Conservation (phyloP, 2,888 invertebrate species). For the Reticulitermes lucifugus region DNA sequence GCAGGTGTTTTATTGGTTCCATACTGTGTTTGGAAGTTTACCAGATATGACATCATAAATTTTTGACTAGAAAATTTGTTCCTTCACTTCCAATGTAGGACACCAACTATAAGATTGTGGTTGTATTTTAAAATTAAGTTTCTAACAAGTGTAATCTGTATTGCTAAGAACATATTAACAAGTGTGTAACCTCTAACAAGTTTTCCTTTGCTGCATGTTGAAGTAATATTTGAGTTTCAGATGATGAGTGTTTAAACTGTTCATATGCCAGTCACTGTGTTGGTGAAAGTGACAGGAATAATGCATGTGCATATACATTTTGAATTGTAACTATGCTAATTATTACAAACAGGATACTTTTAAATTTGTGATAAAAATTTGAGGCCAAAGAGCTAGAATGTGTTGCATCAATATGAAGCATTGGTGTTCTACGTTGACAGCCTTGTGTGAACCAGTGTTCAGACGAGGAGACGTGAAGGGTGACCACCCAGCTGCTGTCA, state of each 20-base stretch:
- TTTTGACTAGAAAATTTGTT: too few relatives aligned
- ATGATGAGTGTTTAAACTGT: neutral
- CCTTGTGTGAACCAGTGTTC: slow-evolving; percentile 38
- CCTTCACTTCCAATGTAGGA: too few relatives aligned
- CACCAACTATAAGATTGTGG: too few relatives aligned
- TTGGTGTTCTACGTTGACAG: slow-evolving; percentile 44
- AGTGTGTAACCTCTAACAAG: too few relatives aligned
- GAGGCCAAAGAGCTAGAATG: neutral
- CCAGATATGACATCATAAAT: neutral
- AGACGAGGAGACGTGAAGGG: slow-evolving; percentile 34
- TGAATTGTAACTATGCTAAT: neutral
- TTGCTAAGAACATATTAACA: too few relatives aligned
- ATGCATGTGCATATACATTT: neutral
- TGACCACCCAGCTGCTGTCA: slow-evolving; percentile 16
- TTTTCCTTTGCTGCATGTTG: too few relatives aligned
- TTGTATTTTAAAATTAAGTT: too few relatives aligned
- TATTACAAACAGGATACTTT: neutral
- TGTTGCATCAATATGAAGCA: slow-evolving; percentile 38
- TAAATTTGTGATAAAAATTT: neutral
- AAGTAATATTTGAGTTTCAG: too few relatives aligned
- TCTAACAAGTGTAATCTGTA: too few relatives aligned
- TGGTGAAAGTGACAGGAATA: neutral
- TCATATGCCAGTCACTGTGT: neutral
- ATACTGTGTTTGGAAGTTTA: neutral
- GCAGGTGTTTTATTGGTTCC: neutral